phyloP scores from a whole-genome alignment of 2,113 vertebrate species.

The Lampris incognitus region DNA sequence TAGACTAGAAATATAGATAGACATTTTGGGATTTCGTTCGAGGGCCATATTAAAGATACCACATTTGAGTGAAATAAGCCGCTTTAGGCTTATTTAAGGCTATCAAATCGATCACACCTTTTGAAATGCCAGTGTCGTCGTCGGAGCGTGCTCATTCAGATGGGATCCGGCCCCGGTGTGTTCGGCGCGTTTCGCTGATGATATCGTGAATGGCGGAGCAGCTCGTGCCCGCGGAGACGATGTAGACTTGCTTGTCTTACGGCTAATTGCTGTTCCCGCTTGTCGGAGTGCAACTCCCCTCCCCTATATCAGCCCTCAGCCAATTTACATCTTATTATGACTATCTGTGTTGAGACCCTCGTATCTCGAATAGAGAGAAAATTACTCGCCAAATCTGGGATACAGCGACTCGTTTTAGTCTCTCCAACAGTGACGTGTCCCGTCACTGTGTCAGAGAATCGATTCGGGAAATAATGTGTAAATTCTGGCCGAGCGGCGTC shows the following conservation, averaged over 20 bases:
- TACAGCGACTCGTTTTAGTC: conserved; percentile 53
- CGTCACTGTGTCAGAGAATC: conserved; percentile 58
- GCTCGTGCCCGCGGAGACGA: conserved; percentile 56
- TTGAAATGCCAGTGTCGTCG: conserved; percentile 2
- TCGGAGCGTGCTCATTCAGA: not conserved
- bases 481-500: conserved; percentile 36
- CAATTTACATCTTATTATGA: conserved; percentile 82
- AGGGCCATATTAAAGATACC: not conserved
- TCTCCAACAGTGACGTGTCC: conserved; percentile 42
- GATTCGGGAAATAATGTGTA: conserved; percentile 40
- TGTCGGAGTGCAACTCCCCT: conserved; percentile 52
- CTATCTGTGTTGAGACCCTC: conserved; percentile 71
- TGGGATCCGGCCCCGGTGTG: conserved; percentile 13
- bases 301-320: conserved; percentile 68
- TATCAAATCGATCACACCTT: not conserved
- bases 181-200: conserved; percentile 49
- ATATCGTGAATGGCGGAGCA: conserved; percentile 43
- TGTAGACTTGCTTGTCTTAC: conserved; percentile 52
- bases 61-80: conserved; percentile 1
- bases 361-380: conserved; percentile 75
- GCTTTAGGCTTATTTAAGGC: not conserved
- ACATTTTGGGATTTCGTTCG: too few relatives aligned
- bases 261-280: conserved; percentile 75
- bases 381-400: conserved; percentile 69
- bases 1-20: too few relatives aligned